These are phyloP conservation scores for Rhamnusium bicolor DNA, from an alignment of 2,888 invertebrate species.

Conservation along the genomic window DNA sequence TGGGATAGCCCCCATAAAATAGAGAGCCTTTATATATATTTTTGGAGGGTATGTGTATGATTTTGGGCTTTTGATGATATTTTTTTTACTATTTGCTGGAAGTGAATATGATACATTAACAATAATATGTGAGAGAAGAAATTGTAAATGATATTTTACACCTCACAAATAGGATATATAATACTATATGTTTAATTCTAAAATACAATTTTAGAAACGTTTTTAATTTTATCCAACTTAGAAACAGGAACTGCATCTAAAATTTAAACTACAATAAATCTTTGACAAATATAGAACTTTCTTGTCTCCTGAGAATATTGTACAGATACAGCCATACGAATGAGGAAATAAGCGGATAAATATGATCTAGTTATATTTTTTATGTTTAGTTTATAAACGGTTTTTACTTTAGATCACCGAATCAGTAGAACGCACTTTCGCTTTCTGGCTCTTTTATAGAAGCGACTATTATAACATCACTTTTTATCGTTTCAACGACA, in stretches of 20 bases:
- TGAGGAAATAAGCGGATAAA: not conserved
- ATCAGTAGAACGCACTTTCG: constrained; percentile 33
- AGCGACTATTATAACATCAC: constrained; percentile 13
- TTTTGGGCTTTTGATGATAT: too few species aligned
- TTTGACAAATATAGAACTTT: constrained; percentile 1
- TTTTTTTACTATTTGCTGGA: too few species aligned
- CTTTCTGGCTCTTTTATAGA: constrained; percentile 33
- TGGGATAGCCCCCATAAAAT: too few species aligned
- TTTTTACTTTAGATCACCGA: constrained; percentile 7
- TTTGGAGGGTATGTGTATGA: too few species aligned
- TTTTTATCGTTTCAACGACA: not conserved
- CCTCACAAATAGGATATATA: too few species aligned
- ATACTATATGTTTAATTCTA: too few species aligned
- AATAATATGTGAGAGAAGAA: too few species aligned
- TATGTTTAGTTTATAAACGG: not conserved
- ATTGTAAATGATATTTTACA: too few species aligned
- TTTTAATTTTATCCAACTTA: not conserved
- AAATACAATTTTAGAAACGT: not conserved
- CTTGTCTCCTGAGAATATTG: not conserved
- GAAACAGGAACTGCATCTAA: not conserved
- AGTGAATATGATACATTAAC: too few species aligned
- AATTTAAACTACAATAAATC: not conserved
- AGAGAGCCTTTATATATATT: too few species aligned
- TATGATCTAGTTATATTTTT: constrained; percentile 17
- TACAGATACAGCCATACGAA: not conserved